Base-by-base conservation (phyloP, 2,888 invertebrate genomes). In the Melitaea athalia region DNA sequence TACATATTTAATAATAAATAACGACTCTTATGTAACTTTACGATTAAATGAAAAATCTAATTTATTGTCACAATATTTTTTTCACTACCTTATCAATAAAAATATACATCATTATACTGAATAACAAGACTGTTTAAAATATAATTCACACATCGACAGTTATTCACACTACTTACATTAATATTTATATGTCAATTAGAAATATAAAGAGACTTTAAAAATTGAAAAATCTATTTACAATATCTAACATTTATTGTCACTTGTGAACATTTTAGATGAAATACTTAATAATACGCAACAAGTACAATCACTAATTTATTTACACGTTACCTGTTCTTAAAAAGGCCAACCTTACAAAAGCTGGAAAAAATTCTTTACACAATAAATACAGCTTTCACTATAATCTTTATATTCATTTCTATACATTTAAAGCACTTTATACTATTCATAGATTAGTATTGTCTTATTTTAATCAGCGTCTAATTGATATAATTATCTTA, bases 181-280 rank as follows among this genome's bases (percentile, higher is more conserved):
- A 74, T 66, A 64, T 45, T 70, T 65, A 69, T 65, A 69, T 43
- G 55, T 67, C 47, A 76, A 77, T 80, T 87, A 86, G 83, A 85
- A 82, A 85, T 87, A 89, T 83, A 86, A 89, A 90, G 89, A 89
- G 87, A 86, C 86, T 85, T 85, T 75, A 76, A 76, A 77, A 72
- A 72, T 75, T 78, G 77, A 78, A 75, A 77, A 78, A 81, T 33
- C 10, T 85, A 81, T 86, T 81, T 86, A 91, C 84, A 87, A 74
- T 79, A 77, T 82, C 84, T 88, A 90, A 86, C 82, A 83, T 86
- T 92, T 92, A 92, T 92, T 92, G 92, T 92, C 92, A 89, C 88
- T 92, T 91, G 88, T 89, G 92, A 92, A 92, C 91, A 79, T 87
- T 86, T 78, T 78, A 79, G 79, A 78, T 79, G 80, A 81, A 42